phyloP scores from a whole-genome alignment of 1,140 invertebrate genomes.

The Drosophila chauvacae region DNA sequence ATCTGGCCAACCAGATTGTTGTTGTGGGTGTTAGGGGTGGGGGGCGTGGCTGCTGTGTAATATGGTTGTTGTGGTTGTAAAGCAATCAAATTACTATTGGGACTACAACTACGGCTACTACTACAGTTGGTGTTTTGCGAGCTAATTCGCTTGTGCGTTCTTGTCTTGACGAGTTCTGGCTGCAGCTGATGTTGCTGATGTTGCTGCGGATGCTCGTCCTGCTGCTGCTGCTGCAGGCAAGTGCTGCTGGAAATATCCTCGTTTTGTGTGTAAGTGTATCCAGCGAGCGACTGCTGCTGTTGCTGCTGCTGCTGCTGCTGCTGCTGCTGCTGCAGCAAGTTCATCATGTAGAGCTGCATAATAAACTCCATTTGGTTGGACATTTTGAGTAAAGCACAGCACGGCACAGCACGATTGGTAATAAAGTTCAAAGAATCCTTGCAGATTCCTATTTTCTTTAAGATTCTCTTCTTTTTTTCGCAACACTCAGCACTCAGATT shows the following conservation, averaged over 20 bases:
- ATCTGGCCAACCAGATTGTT: slow-evolving; percentile 60
- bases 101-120: slow-evolving; percentile 84
- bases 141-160: slow-evolving; percentile 78
- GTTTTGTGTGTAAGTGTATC: slow-evolving; percentile 62
- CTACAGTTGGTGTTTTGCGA: slow-evolving; percentile 83
- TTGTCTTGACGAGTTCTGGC: slow-evolving; percentile 56
- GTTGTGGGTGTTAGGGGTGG: slow-evolving; percentile 61
- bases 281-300: slow-evolving; percentile 42
- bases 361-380: slow-evolving; percentile 83
- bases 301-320: slow-evolving; percentile 65
- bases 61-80: slow-evolving; percentile 69
- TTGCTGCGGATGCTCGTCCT: slow-evolving; percentile 32
- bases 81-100: slow-evolving; percentile 83
- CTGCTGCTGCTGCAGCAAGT: slow-evolving; percentile 78
- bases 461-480: slow-evolving; percentile 11
- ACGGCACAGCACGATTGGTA: slow-evolving; percentile 52
- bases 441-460: slow-evolving; percentile 41
- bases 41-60: slow-evolving; percentile 40
- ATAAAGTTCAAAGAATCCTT: slow-evolving; percentile 46
- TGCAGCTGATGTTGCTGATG: slow-evolving; percentile 54
- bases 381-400: slow-evolving; percentile 61
- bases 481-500: slow-evolving; percentile 37
- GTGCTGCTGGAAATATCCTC: slow-evolving; percentile 79
- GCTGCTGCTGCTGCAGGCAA: slow-evolving; percentile 61
- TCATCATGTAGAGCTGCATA: slow-evolving; percentile 84